These are phyloP conservation scores for Colius striatus DNA, from an alignment of 2,113 vertebrate genomes.

Conservation along the genomic window DNA sequence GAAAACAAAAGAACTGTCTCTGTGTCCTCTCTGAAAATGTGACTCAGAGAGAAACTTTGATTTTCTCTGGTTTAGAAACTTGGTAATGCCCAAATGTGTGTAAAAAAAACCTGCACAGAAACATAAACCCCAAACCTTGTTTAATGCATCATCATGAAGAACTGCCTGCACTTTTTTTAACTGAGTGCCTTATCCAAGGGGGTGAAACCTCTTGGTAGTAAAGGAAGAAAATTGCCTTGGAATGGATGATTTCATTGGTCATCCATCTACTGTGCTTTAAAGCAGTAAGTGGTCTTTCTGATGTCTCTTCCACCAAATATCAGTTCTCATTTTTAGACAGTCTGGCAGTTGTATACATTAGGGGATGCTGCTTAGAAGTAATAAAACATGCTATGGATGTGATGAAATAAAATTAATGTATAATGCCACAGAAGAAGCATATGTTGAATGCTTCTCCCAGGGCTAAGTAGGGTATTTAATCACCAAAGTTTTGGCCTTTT, in stretches of 20 bases:
- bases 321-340: not conserved
- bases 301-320: not conserved
- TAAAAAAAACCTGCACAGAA: not conserved
- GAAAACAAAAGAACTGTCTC: not conserved
- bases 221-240: not conserved
- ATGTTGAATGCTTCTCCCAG: not conserved
- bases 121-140: not conserved
- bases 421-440: not conserved
- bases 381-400: not conserved
- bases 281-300: not conserved
- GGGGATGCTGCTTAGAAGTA: not conserved
- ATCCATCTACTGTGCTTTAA: not conserved
- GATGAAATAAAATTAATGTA: not conserved
- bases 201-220: not conserved
- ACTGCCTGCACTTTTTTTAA: not conserved
- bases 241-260: not conserved
- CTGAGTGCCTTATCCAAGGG: not conserved
- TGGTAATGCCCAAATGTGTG: not conserved
- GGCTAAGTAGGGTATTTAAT: not conserved
- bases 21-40: not conserved
- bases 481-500: constrained; percentile 15
- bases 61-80: not conserved
- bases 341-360: not conserved
- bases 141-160: not conserved
- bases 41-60: not conserved